A percentile compares a stretch with the other conserved stretches of the same genome.
Evolutionary conservation across 2,113 vertebrate species (phyloP).

Genomic region (Mirounga angustirostris): DNA sequence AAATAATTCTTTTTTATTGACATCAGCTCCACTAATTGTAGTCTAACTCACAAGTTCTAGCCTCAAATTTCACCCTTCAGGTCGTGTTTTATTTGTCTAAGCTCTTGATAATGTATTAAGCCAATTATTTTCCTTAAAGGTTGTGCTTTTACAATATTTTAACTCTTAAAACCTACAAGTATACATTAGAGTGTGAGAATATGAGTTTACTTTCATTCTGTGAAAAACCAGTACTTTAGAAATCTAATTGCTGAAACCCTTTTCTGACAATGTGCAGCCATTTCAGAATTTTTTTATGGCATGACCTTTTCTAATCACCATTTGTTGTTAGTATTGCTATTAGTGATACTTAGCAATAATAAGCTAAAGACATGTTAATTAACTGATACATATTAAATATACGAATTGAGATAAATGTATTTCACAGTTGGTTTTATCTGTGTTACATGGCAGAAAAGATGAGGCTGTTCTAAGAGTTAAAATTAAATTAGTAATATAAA

Average conservation of each 20-base stretch:
- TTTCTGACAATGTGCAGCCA: constrained; percentile 18
- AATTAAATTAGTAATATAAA: constrained; percentile 38
- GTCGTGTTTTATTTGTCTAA: background rate
- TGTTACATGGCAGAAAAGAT: constrained; percentile 24
- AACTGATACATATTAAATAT: background rate
- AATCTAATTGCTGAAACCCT: background rate
- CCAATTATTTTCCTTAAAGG: background rate
- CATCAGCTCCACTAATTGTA: background rate
- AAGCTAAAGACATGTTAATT: background rate
- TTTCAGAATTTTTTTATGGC: background rate
- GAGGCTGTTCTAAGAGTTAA: background rate
- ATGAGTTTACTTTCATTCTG: background rate
- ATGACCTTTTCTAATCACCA: background rate
- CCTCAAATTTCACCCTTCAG: background rate
- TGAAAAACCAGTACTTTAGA: background rate
- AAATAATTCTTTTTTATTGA: background rate
- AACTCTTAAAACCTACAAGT: constrained; percentile 15
- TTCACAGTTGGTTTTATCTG: constrained; percentile 1
- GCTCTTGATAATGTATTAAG: background rate
- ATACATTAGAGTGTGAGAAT: background rate
- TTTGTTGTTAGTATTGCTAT: constrained; percentile 21
- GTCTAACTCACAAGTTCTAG: background rate
- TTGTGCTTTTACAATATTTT: background rate
- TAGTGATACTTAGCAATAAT: background rate
- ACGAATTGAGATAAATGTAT: constrained; percentile 7